Evolutionary conservation across 2,888 invertebrate genomes (phyloP).

Genomic region (Lobophora halterata): DNA sequence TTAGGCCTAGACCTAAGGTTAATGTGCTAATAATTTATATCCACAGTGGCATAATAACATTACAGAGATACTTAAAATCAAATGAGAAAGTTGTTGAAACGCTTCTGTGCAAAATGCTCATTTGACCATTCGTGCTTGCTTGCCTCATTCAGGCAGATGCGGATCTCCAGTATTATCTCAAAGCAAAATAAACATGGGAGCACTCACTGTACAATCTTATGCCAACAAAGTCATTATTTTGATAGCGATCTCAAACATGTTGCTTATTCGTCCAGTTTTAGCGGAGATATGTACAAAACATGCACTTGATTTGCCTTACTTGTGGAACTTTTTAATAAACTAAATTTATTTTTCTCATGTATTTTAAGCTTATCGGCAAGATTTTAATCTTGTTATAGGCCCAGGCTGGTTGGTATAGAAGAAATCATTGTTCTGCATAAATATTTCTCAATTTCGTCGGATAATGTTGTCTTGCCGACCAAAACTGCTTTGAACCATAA

Average conservation of each 20-base stretch:
- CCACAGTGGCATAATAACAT: slow-evolving; percentile 13
- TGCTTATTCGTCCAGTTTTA: slow-evolving; percentile 10
- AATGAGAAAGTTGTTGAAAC: slow-evolving; percentile 20
- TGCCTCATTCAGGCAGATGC: slow-evolving; percentile 26
- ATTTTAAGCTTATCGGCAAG: too few species aligned
- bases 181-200: slow-evolving; percentile 32
- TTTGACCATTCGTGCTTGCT: slow-evolving; percentile 8
- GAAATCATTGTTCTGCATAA: too few species aligned
- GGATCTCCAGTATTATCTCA: slow-evolving; percentile 36
- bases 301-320: slow-evolving; percentile 5
- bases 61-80: slow-evolving; percentile 19
- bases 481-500: too few species aligned
- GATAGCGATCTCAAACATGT: slow-evolving; percentile 27
- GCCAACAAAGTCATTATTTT: slow-evolving; percentile 26
- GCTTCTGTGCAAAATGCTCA: slow-evolving; percentile 5
- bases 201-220: slow-evolving; percentile 23
- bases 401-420: neutral
- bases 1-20: too few species aligned
- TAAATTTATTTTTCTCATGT: too few species aligned
- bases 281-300: slow-evolving; percentile 8
- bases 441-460: too few species aligned
- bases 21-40: slow-evolving; percentile 3
- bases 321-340: too few species aligned
- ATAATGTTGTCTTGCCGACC: too few species aligned
- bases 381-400: too few species aligned